Evolutionary conservation across 2,888 invertebrate species (phyloP), one percentile per base, ranked within the genome.

Genomic region (Rosalia funebris): DNA sequence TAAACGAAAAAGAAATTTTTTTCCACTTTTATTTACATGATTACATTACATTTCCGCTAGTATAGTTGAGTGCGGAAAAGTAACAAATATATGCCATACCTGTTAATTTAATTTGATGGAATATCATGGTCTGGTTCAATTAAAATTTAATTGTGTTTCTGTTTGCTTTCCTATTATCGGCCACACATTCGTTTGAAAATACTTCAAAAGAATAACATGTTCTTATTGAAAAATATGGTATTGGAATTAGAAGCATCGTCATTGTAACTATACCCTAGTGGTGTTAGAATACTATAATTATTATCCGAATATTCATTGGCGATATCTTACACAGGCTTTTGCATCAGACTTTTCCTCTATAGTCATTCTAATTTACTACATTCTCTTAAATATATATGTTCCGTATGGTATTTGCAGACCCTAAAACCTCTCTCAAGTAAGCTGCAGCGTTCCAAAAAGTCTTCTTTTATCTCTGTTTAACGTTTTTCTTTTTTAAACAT

Each of bases 401-500:
- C 47, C 71, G 70, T 11, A 72, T 48, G 36, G 67, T 62, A 65
- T 70, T 57, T 44, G 57, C 50, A 78, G 1, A 81, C 75, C 66
- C 82, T 81, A 2, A 81, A 82, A 42, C 82, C 77, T 62, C 81
- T 82, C 75, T 89, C 88, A n/a, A 90, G 78, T 67, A 90, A 83
- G 75, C 89, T 88, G 72, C 89, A 89, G 71, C 89, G 89, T 75
- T 89, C 89, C 62, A 89, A 81, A 71, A 90, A 89, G 19, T 89
- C 76, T 10, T 87, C 87, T n/a, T 75, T 90, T 88, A 71, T 90
- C 90, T 37, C 86, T 82, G 77, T 88, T 89, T 10, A 89, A 79
- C 32, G 83, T 85, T 66, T 88, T 82, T 36, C 85, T 81, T 16
- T n/a, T n/a, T n/a, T n/a, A n/a, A 78, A 69, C 47, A 78, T 78